phyloP scores from a whole-genome alignment of 2,797 vertebrate species.

The Podargus strigoides region DNA sequence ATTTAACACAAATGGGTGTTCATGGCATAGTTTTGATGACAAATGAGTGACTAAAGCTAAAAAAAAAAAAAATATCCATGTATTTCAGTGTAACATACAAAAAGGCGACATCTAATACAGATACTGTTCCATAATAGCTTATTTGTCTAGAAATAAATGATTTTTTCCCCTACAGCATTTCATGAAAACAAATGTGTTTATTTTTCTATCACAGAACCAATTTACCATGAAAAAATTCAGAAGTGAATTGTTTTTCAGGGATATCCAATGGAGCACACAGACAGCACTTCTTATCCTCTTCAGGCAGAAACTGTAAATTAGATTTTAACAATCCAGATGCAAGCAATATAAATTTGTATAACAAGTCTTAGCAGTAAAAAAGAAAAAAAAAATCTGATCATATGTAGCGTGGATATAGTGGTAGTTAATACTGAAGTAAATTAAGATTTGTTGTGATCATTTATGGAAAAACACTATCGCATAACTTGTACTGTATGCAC shows the following conservation, averaged over 20 bases:
- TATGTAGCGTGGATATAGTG: background rate
- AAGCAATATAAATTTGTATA: slow-evolving; percentile 47
- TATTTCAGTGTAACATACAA: background rate
- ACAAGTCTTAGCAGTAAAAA: background rate
- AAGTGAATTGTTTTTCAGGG: slow-evolving; percentile 57
- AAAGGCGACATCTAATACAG: background rate
- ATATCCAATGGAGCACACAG: slow-evolving; percentile 4
- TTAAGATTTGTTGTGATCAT: background rate
- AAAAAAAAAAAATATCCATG: fast-evolving
- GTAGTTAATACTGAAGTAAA: background rate
- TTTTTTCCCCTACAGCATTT: background rate
- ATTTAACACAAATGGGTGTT: background rate
- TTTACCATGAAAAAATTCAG: slow-evolving; percentile 35
- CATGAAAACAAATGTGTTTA: slow-evolving; percentile 50
- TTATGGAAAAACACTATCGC: background rate
- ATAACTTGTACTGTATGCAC: background rate
- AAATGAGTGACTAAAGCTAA: background rate
- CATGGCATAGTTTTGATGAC: background rate
- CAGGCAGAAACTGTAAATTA: slow-evolving; percentile 63
- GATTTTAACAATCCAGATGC: slow-evolving; percentile 57
- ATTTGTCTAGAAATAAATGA: background rate
- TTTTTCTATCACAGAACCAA: slow-evolving; percentile 56
- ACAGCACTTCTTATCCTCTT: slow-evolving; percentile 41
- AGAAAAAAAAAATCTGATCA: background rate
- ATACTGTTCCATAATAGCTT: background rate